Evolutionary conservation across 2,797 vertebrate genomes (phyloP).

Genomic region (Miichthys miiuy): DNA sequence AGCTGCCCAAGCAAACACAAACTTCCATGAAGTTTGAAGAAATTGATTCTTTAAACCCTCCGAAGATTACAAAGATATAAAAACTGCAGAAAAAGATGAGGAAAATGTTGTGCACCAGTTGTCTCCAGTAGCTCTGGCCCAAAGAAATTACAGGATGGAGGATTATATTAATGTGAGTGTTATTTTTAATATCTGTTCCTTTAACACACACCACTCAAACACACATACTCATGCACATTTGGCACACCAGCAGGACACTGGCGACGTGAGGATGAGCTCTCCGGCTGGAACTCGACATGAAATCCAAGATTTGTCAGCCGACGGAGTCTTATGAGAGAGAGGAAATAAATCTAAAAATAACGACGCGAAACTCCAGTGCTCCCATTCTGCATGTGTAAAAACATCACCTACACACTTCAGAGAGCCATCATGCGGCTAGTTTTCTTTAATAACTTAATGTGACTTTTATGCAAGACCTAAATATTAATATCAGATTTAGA

Average conservation of each 20-base stretch:
- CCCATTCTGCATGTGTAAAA: not conserved
- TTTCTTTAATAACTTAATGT: not conserved
- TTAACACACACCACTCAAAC: not conserved
- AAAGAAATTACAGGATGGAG: not conserved
- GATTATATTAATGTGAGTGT: constrained; percentile 1
- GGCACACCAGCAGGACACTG: constrained; percentile 1
- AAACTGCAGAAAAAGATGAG: not conserved
- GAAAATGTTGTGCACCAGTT: constrained; percentile 14
- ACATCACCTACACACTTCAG: not conserved
- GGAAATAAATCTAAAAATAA: constrained; percentile 19
- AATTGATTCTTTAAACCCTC: constrained; percentile 20
- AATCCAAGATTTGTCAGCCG: not conserved
- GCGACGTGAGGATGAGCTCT: not conserved
- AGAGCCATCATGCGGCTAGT: not conserved
- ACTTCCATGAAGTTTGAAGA: constrained; percentile 18
- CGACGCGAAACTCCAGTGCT: not conserved
- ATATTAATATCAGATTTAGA: constrained; percentile 11
- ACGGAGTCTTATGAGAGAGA: not conserved
- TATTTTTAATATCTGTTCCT: constrained; percentile 17
- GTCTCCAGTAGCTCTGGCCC: constrained; percentile 25
- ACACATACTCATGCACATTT: not conserved
- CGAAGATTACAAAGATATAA: constrained; percentile 29
- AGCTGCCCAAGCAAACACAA: constrained; percentile 16
- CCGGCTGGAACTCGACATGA: not conserved
- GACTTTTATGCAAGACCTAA: not conserved